These are phyloP conservation scores for Eilema depressum DNA, from an alignment of 2,888 invertebrate genomes.

Conservation along the genomic window DNA sequence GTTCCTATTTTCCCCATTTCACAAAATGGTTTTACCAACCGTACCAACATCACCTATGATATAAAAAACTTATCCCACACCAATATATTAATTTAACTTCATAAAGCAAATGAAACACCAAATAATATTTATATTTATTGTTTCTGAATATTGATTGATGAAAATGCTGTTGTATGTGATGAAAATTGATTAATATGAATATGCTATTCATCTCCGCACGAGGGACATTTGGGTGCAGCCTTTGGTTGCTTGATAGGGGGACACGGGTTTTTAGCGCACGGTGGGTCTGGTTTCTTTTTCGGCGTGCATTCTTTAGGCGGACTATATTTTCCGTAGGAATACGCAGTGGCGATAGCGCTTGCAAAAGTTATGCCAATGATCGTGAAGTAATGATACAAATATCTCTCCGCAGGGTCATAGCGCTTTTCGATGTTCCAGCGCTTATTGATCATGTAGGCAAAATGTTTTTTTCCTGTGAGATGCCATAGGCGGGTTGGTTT, in stretches of 20 bases:
- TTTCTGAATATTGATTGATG: not conserved
- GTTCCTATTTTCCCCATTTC: too few species aligned
- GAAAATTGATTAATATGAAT: too few species aligned
- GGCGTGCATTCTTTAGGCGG: constrained; percentile 27
- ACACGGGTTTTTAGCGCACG: constrained; percentile 28
- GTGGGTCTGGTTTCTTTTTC: not conserved
- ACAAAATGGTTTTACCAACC: too few species aligned
- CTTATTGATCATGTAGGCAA: constrained; percentile 48
- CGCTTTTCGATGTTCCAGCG: constrained; percentile 18
- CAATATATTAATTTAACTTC: too few species aligned
- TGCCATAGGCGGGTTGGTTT: constrained; percentile 73
- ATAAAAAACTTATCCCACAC: not conserved
- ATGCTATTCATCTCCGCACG: not conserved
- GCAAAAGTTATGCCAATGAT: constrained; percentile 4
- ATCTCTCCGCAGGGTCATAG: not conserved
- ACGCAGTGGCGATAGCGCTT: constrained; percentile 27
- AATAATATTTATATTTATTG: not conserved
- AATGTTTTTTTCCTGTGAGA: constrained; percentile 61
- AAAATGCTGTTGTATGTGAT: not conserved
- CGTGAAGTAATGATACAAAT: constrained; percentile 12
- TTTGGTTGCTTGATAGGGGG: constrained; percentile 16
- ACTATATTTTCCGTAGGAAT: constrained; percentile 54
- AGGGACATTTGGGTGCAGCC: constrained; percentile 2
- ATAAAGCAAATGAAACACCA: not conserved
- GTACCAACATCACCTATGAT: too few species aligned